phyloP scores from a whole-genome alignment of 2,113 vertebrate genomes.

The Leptobrachium ailaonicum region DNA sequence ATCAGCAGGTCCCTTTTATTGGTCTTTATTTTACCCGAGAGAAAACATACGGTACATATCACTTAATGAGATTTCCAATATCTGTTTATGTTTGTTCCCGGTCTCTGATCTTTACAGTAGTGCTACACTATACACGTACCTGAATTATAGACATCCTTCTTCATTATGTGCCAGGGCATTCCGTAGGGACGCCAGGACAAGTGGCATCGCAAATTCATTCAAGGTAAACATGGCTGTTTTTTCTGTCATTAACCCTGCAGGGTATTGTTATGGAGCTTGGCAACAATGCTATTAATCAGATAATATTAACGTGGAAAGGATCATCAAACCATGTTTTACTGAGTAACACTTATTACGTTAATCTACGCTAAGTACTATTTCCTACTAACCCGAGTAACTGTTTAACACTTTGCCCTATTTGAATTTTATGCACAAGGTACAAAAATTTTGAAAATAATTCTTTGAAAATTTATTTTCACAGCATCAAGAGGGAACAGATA shows the following conservation, averaged over 20 bases:
- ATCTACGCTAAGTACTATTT: too few species aligned
- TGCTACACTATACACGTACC: neutral
- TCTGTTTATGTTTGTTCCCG: conserved; percentile 37
- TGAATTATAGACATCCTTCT: conserved; percentile 31
- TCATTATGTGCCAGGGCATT: conserved; percentile 24
- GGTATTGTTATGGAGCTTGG: neutral
- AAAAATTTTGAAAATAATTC: too few species aligned
- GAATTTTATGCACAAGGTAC: too few species aligned
- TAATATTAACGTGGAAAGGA: neutral
- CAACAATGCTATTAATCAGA: neutral
- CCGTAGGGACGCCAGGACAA: conserved; percentile 19
- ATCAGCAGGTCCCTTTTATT: conserved; percentile 43
- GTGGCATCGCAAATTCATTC: conserved; percentile 16
- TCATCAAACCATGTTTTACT: neutral
- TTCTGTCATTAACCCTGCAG: neutral
- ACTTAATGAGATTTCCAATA: conserved; percentile 50
- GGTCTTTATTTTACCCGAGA: conserved; percentile 40
- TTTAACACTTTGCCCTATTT: too few species aligned
- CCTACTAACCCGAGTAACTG: too few species aligned
- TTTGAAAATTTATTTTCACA: too few species aligned
- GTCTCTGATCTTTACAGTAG: conserved; percentile 2
- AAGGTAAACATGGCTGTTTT: conserved; percentile 10
- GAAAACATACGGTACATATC: conserved; percentile 32
- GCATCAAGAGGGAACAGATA: too few species aligned
- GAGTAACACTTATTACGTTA: neutral